These are phyloP conservation scores for Darevskia mixta DNA, from an alignment of 2,797 vertebrate genomes.

Conservation along the genomic window DNA sequence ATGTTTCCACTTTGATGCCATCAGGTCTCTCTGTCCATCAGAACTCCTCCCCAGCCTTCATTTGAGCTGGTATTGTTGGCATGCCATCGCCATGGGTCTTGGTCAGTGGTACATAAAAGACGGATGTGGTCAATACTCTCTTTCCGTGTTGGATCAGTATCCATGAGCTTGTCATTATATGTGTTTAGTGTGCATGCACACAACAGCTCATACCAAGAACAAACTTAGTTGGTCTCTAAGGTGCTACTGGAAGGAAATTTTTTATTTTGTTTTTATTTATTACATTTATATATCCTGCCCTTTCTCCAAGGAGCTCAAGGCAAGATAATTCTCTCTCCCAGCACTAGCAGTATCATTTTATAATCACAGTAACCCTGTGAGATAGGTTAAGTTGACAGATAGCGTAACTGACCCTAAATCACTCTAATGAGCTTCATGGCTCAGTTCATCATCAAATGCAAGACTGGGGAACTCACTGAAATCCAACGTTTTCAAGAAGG, in stretches of 20 bases:
- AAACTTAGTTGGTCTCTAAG: too few species aligned
- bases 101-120: background rate
- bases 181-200: too few species aligned
- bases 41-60: background rate
- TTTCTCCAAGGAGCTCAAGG: background rate
- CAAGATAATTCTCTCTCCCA: too few species aligned
- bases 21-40: slow-evolving; percentile 31
- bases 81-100: background rate
- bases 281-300: background rate
- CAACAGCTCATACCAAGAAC: too few species aligned
- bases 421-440: background rate
- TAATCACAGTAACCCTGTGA: background rate
- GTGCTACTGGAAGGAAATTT: too few species aligned
- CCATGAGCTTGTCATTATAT: too few species aligned
- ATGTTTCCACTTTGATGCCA: slow-evolving; percentile 17
- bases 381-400: background rate
- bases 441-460: too few species aligned
- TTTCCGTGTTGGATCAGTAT: background rate
- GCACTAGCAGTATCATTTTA: background rate
- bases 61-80: background rate
- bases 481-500: background rate
- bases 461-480: background rate
- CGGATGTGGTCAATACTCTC: background rate
- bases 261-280: background rate
- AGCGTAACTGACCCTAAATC: background rate